These are phyloP conservation scores for Equus przewalskii DNA, from an alignment of 2,113 vertebrate species.

Conservation along the genomic window DNA sequence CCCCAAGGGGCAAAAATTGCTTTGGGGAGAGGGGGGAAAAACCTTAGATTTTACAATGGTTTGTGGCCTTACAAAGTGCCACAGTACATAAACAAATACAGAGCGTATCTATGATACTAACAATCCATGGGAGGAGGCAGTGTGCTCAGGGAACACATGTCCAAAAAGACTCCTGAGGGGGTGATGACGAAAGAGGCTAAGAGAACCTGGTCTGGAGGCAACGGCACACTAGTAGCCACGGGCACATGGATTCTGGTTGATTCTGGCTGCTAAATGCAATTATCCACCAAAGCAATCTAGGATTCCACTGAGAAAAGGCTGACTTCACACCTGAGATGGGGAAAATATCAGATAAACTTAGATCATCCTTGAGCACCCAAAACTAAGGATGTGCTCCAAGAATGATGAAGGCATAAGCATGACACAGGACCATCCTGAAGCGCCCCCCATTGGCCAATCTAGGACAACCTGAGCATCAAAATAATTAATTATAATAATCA, in stretches of 20 bases:
- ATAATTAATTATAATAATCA: background rate
- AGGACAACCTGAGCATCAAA: background rate
- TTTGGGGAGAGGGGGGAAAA: background rate
- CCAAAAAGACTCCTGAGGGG: no score
- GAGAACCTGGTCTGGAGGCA: no score
- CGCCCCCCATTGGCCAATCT: background rate
- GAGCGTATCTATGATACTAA: no score
- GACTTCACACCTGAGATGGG: background rate
- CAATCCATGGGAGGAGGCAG: background rate
- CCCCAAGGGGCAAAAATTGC: background rate
- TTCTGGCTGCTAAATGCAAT: no score
- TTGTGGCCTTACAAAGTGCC: background rate
- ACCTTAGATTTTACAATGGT: background rate
- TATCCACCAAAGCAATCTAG: background rate
- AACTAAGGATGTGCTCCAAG: background rate
- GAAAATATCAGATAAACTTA: background rate
- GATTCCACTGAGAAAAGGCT: background rate
- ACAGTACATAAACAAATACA: accelerated
- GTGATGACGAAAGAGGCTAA: background rate
- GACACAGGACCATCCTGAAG: background rate
- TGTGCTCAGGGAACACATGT: background rate
- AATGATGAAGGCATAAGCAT: background rate
- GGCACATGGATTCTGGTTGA: no score
- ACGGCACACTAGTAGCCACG: no score
- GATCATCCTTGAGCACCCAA: no score